Conservation (phyloP, 1,140 invertebrate genomes). For the Papilio polytes region DNA sequence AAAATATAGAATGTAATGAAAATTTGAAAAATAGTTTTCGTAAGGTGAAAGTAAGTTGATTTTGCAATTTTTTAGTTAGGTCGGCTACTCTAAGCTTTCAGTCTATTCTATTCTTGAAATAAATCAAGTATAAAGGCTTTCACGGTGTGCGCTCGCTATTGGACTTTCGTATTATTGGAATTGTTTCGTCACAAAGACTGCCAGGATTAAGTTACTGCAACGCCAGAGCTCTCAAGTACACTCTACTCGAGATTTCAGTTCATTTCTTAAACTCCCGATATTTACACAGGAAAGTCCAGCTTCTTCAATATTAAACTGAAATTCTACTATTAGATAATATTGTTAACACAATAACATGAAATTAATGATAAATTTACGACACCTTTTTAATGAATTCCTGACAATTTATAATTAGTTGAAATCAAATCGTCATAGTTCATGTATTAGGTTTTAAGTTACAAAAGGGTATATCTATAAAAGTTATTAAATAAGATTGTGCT, state of each 20-base stretch:
- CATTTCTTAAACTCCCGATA: neutral
- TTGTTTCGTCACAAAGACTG: constrained; percentile 5
- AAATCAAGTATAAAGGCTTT: neutral
- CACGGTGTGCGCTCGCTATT: neutral
- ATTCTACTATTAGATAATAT: neutral
- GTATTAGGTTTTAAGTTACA: no score
- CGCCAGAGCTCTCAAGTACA: neutral
- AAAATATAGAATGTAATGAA: no score
- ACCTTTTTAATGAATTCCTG: no score
- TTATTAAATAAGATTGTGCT: no score
- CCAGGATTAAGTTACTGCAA: constrained; percentile 6
- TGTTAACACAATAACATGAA: neutral
- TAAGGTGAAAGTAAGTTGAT: neutral
- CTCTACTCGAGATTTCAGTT: neutral
- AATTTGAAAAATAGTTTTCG: neutral
- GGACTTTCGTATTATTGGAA: neutral
- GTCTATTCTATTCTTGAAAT: neutral
- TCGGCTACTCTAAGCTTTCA: neutral
- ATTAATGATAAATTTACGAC: neutral
- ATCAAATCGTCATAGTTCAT: no score
- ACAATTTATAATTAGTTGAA: no score
- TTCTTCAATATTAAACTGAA: neutral
- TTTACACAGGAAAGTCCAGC: neutral
- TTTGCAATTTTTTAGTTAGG: neutral
- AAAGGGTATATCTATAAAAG: no score